phyloP scores from a whole-genome alignment of 2,888 invertebrate genomes.

The Dione vanillae region DNA sequence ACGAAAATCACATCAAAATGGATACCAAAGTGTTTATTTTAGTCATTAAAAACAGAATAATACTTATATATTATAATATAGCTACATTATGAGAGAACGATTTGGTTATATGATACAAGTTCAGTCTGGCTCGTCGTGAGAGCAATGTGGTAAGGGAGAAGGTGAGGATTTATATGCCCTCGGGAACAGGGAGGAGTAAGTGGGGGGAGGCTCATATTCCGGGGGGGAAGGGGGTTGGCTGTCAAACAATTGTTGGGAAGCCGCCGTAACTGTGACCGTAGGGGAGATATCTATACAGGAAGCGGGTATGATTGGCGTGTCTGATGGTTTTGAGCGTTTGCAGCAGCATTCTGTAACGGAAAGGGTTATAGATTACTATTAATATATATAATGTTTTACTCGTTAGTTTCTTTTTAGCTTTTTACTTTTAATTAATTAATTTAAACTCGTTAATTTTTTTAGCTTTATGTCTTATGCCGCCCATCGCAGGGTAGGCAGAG shows the following conservation, averaged over 20 bases:
- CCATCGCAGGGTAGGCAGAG: no score
- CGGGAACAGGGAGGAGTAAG: slow-evolving; percentile 88
- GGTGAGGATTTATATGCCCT: slow-evolving; percentile 76
- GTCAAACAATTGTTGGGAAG: slow-evolving; percentile 71
- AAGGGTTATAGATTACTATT: no score
- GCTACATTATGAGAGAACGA: slow-evolving; percentile 33
- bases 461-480: no score
- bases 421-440: no score
- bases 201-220: slow-evolving; percentile 87
- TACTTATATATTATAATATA: slow-evolving; percentile 22
- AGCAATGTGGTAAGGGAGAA: slow-evolving; percentile 77
- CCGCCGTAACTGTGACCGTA: slow-evolving; percentile 71
- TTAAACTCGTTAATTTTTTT: no score
- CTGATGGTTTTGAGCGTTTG: slow-evolving; percentile 77
- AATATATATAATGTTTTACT: no score
- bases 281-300: slow-evolving; percentile 78
- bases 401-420: no score
- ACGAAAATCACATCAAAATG: neutral
- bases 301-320: slow-evolving; percentile 78
- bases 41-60: slow-evolving; percentile 1
- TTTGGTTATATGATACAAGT: slow-evolving; percentile 40
- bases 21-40: slow-evolving; percentile 1
- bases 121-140: slow-evolving; percentile 74
- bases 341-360: slow-evolving; percentile 79
- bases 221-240: slow-evolving; percentile 80